Conservation (phyloP, 2,888 invertebrate genomes). For the Chrysolina haemoptera region DNA sequence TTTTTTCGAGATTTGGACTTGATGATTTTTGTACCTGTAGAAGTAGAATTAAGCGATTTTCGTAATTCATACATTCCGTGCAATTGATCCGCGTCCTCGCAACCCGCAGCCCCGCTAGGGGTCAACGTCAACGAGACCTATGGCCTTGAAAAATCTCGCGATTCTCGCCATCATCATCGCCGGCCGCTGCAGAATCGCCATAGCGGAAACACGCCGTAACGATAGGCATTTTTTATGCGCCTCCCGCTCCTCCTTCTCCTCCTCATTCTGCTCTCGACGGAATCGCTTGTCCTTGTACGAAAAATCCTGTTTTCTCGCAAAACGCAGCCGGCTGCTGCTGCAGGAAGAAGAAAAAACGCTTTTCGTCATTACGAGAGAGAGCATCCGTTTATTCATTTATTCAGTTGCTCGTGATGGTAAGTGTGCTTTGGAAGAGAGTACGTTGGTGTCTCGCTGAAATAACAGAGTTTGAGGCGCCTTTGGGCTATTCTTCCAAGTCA, state of each 20-base stretch:
- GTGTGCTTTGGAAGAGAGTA: background rate
- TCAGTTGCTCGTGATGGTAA: constrained; percentile 8
- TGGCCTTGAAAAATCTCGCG: constrained; percentile 58
- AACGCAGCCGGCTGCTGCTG: constrained; percentile 32
- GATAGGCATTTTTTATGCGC: constrained; percentile 24
- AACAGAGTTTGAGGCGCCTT: background rate
- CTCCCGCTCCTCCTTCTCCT: constrained; percentile 6
- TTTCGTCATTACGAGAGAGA: constrained; percentile 19
- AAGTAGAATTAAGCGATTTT: too few relatives aligned
- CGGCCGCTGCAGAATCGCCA: constrained; percentile 11
- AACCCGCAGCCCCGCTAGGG: constrained; percentile 46
- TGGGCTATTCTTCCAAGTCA: too few relatives aligned
- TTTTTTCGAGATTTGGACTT: too few relatives aligned
- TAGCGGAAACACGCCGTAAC: constrained; percentile 19
- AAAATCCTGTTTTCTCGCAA: constrained; percentile 48
- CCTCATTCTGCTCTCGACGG: constrained; percentile 15
- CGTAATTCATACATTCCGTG: constrained; percentile 16
- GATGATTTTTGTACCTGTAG: too few relatives aligned
- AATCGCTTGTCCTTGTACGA: constrained; percentile 45
- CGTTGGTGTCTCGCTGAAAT: background rate
- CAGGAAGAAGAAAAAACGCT: constrained; percentile 32
- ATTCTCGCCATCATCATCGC: constrained; percentile 46
- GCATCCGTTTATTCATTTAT: constrained; percentile 31
- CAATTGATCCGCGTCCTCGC: constrained; percentile 30
- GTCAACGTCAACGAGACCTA: constrained; percentile 59